These are phyloP conservation scores for Ctenopoma kingsleyae DNA, from an alignment of 2,797 vertebrate genomes.

Conservation along the genomic window DNA sequence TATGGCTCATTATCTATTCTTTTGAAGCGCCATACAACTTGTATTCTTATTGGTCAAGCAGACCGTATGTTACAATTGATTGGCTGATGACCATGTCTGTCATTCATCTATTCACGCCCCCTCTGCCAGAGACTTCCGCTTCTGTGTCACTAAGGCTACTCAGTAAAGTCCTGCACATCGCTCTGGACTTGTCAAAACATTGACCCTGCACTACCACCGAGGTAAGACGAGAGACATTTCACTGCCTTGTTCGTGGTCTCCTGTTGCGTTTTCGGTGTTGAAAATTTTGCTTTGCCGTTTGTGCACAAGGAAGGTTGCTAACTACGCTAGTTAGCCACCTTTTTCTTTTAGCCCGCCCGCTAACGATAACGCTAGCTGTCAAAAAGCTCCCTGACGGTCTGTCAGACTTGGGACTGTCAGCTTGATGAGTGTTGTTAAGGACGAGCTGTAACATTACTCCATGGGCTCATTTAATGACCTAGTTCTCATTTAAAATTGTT, in stretches of 20 bases:
- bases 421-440: neutral
- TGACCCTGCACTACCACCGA: constrained; percentile 3
- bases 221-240: constrained; percentile 50
- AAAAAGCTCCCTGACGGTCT: constrained; percentile 38
- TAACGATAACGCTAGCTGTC: constrained; percentile 68
- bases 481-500: neutral
- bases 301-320: constrained; percentile 14
- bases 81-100: constrained; percentile 41
- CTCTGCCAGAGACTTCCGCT: constrained; percentile 72
- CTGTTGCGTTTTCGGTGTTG: neutral
- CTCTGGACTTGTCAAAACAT: constrained; percentile 47
- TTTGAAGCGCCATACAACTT: neutral
- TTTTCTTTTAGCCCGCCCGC: constrained; percentile 48
- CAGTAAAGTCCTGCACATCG: constrained; percentile 49
- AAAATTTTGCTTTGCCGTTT: neutral
- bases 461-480: neutral
- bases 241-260: neutral
- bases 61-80: constrained; percentile 18
- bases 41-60: constrained; percentile 34
- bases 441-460: neutral
- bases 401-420: constrained; percentile 24
- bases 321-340: constrained; percentile 53
- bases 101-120: constrained; percentile 42
- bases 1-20: neutral
- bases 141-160: constrained; percentile 72